Conservation (phyloP, 2,113 vertebrate species). For the Lynx canadensis region DNA sequence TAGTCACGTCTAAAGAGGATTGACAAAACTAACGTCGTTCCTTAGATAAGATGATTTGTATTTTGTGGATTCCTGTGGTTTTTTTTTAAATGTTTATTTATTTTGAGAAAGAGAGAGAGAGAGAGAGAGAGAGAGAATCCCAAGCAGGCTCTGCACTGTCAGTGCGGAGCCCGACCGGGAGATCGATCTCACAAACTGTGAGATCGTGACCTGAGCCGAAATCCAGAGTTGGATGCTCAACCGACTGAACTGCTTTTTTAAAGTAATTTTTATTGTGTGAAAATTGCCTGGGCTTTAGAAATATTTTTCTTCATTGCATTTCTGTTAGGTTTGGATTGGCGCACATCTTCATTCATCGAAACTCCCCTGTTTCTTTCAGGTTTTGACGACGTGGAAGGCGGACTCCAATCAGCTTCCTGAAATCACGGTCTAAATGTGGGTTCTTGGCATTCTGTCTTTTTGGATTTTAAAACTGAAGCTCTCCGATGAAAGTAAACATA, state of each 20-base stretch:
- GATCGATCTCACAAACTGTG: too few relatives aligned
- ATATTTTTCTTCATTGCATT: not conserved
- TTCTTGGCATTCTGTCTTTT: not conserved
- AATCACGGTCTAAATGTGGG: not conserved
- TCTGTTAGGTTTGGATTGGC: not conserved
- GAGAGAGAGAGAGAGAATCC: too few relatives aligned
- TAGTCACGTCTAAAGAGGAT: not conserved
- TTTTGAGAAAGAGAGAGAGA: too few relatives aligned
- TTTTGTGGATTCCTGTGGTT: not conserved
- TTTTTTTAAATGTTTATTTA: not conserved
- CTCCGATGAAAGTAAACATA: constrained; percentile 13
- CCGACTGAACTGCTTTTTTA: not conserved
- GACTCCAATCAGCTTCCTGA: not conserved
- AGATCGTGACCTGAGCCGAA: too few relatives aligned
- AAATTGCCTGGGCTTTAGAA: not conserved
- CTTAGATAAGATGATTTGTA: not conserved
- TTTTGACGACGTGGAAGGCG: not conserved
- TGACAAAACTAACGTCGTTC: not conserved
- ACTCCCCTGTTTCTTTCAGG: not conserved
- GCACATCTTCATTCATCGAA: not conserved
- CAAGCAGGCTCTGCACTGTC: too few relatives aligned
- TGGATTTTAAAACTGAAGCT: not conserved
- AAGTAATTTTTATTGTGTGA: not conserved
- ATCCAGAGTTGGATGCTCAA: too few relatives aligned
- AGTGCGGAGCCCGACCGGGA: too few relatives aligned